These are phyloP conservation scores for Mormyrus iriodes DNA, from an alignment of 2,113 vertebrate species.

Conservation along the genomic window DNA sequence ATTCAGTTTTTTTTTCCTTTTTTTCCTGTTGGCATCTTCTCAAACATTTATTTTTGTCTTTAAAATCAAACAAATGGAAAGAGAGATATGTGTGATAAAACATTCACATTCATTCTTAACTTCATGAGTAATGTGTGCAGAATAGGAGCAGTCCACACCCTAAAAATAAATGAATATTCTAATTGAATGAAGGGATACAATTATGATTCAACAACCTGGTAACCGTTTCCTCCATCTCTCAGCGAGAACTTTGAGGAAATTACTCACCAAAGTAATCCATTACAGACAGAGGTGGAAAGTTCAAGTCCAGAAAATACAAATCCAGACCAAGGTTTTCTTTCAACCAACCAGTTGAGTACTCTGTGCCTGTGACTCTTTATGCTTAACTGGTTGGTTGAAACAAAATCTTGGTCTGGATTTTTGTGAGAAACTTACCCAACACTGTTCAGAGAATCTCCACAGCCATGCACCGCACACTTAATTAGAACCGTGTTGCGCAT, in stretches of 20 bases:
- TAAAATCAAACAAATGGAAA: slow-evolving; percentile 25
- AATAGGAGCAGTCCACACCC: slow-evolving; percentile 46
- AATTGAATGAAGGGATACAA: slow-evolving; percentile 48
- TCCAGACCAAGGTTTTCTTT: not conserved
- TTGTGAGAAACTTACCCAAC: too few species aligned
- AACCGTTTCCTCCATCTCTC: not conserved
- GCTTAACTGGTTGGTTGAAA: too few species aligned
- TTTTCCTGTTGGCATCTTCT: not conserved
- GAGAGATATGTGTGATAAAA: slow-evolving; percentile 43
- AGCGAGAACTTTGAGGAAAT: too few species aligned
- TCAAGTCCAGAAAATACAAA: not conserved
- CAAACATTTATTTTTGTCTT: not conserved
- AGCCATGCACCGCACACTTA: not conserved
- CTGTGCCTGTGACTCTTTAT: not conserved
- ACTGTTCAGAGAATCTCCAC: too few species aligned
- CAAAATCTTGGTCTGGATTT: too few species aligned
- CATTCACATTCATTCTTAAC: slow-evolving; percentile 53
- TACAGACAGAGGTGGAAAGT: too few species aligned
- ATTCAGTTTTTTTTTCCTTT: not conserved
- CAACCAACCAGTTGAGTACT: not conserved
- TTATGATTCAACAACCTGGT: not conserved
- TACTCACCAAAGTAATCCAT: too few species aligned
- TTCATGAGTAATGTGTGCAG: slow-evolving; percentile 51
- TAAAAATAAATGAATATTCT: slow-evolving; percentile 53
- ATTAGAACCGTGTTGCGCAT: not conserved